These are phyloP conservation scores for Syngnathoides biaculeatus DNA, from an alignment of 2,113 vertebrate species.

Conservation along the genomic window DNA sequence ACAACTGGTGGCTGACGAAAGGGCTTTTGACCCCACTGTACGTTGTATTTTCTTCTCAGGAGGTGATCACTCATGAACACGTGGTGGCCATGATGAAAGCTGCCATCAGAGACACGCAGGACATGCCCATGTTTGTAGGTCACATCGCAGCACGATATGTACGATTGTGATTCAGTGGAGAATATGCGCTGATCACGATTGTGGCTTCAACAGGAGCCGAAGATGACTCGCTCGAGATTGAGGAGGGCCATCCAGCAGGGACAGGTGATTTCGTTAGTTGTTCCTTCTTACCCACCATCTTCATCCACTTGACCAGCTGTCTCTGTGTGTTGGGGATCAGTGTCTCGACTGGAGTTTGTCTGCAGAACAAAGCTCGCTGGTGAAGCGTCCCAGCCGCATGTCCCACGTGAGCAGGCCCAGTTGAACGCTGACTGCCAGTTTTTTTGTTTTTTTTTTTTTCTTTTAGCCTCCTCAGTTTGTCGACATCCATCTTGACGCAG, in stretches of 20 bases:
- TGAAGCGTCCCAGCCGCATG: background rate
- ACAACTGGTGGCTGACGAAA: too few relatives aligned
- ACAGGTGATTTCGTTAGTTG: conserved; percentile 70
- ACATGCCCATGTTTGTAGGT: conserved; percentile 91
- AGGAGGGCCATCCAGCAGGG: conserved; percentile 89
- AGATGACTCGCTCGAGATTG: conserved; percentile 96
- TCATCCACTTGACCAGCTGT: background rate
- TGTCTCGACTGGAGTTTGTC: conserved; percentile 35
- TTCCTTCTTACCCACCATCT: background rate
- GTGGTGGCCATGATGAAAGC: conserved; percentile 98
- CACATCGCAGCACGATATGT: background rate
- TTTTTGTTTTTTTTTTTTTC: conserved; percentile 6
- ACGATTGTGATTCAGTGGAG: too few relatives aligned
- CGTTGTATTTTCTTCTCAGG: conserved; percentile 66
- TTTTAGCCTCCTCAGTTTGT: conserved; percentile 88
- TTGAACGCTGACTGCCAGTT: background rate
- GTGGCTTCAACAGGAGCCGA: conserved; percentile 80
- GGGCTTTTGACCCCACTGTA: background rate
- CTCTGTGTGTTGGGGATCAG: conserved; percentile 8
- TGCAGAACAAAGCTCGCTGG: background rate
- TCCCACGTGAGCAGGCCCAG: background rate
- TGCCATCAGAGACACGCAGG: conserved; percentile 88
- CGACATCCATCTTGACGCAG: conserved; percentile 91
- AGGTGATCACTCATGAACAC: conserved; percentile 92
- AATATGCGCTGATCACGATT: background rate